Conservation (phyloP, 2,113 vertebrate genomes). For the Narcine bancroftii region DNA sequence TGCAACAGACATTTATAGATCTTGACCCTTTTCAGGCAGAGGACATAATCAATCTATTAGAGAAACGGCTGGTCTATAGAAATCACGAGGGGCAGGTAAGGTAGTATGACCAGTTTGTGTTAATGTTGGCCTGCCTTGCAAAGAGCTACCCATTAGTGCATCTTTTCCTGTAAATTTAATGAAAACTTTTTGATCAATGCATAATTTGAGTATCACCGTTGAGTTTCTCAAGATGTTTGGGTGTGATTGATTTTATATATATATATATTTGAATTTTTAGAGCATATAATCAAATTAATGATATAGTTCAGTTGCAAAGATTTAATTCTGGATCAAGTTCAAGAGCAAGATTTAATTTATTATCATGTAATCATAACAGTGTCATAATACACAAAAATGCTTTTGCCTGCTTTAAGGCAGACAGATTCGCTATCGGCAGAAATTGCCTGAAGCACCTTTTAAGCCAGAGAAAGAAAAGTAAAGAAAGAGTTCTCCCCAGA, state of each 20-base stretch:
- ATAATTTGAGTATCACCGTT: background rate
- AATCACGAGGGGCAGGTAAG: background rate
- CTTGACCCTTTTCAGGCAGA: background rate
- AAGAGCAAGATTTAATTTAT: no score
- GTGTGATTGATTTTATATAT: background rate
- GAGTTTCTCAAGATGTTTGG: background rate
- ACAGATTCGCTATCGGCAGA: no score
- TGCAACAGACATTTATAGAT: background rate
- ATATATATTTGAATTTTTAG: background rate
- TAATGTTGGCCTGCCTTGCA: background rate
- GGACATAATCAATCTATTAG: background rate
- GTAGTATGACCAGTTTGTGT: background rate
- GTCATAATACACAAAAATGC: no score
- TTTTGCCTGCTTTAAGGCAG: no score
- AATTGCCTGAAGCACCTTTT: no score
- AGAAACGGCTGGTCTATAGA: background rate
- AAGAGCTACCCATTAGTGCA: background rate
- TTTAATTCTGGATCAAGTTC: no score
- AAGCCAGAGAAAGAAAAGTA: no score
- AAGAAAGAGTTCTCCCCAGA: no score
- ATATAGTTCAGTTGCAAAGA: background rate
- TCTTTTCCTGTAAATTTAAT: background rate
- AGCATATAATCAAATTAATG: background rate
- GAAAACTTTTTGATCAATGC: background rate
- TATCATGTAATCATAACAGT: no score